A percentile compares a stretch with the other conserved stretches of the same genome.
Conservation (phyloP, 2,113 vertebrate genomes). For the Prolemur simus region DNA sequence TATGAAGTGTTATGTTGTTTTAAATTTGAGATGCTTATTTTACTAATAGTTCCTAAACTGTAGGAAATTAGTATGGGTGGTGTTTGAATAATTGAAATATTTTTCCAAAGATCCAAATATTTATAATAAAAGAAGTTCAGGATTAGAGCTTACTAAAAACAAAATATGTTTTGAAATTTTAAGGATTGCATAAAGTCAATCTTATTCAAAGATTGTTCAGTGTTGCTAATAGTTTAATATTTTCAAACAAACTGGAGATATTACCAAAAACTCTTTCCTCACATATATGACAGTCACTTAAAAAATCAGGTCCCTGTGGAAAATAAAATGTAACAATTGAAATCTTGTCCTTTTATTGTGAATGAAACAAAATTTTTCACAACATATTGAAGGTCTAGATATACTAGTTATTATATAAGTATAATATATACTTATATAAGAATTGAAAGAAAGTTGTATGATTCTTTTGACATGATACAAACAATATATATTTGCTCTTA, state of each 20-base stretch:
- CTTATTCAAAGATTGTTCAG: not conserved
- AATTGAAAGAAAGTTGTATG: not conserved
- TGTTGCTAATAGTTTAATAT: not conserved
- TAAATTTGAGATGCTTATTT: slow-evolving; percentile 42
- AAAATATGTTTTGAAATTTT: not conserved
- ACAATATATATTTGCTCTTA: not conserved
- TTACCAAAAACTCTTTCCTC: not conserved
- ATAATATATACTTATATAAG: no score
- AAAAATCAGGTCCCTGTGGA: not conserved
- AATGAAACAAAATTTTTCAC: not conserved
- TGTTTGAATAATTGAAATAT: slow-evolving; percentile 32
- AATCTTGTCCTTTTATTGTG: not conserved
- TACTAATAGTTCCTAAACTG: not conserved
- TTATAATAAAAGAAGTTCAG: not conserved
- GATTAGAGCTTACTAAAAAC: not conserved
- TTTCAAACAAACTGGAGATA: slow-evolving; percentile 9
- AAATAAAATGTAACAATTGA: not conserved
- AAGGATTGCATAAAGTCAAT: not conserved
- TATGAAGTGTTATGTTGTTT: not conserved
- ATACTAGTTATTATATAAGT: not conserved
- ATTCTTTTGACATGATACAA: not conserved
- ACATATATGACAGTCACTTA: not conserved
- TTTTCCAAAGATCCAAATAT: not conserved
- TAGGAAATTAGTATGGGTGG: not conserved
- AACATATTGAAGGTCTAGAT: not conserved